Evolutionary conservation across 2,797 vertebrate species (phyloP).

Genomic region (Anomalospiza imberbis): DNA sequence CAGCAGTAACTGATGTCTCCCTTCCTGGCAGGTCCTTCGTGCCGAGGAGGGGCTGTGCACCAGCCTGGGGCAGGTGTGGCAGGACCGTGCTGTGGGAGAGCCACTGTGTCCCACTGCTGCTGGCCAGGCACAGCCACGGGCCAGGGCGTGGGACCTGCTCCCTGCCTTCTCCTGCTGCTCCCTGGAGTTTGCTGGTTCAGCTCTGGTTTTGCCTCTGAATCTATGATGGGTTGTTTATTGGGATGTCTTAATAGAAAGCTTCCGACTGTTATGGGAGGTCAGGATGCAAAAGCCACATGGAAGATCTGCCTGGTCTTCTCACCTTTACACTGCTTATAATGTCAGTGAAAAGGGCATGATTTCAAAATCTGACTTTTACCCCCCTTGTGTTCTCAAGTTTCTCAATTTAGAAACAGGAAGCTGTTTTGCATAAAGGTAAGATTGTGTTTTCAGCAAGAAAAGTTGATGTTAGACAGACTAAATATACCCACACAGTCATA

Average conservation of each 20-base stretch:
- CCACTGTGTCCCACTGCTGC: not conserved
- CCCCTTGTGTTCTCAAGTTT: not conserved
- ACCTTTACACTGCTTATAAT: not conserved
- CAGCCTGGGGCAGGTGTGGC: not conserved
- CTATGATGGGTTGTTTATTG: not conserved
- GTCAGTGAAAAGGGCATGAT: not conserved
- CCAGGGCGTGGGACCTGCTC: fast-evolving
- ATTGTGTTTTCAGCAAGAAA: conserved; percentile 60
- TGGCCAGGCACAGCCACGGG: not conserved
- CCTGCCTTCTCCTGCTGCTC: not conserved
- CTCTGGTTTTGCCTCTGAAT: not conserved
- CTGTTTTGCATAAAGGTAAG: conserved; percentile 63
- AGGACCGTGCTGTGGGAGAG: not conserved
- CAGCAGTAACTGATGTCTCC: not conserved
- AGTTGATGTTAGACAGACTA: conserved; percentile 78
- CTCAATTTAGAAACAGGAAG: conserved; percentile 59
- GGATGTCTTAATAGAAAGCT: not conserved
- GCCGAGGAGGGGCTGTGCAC: not conserved
- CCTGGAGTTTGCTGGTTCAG: not conserved
- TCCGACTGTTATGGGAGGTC: not conserved
- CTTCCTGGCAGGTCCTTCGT: not conserved
- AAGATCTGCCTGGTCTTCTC: not conserved
- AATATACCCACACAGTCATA: conserved; percentile 75
- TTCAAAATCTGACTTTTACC: not conserved
- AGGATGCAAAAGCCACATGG: not conserved